A percentile compares a stretch with the other conserved stretches of the same genome.
These are phyloP conservation scores for Tetragnatha montana DNA, from an alignment of 2,888 invertebrate genomes.

Conservation along the genomic window DNA sequence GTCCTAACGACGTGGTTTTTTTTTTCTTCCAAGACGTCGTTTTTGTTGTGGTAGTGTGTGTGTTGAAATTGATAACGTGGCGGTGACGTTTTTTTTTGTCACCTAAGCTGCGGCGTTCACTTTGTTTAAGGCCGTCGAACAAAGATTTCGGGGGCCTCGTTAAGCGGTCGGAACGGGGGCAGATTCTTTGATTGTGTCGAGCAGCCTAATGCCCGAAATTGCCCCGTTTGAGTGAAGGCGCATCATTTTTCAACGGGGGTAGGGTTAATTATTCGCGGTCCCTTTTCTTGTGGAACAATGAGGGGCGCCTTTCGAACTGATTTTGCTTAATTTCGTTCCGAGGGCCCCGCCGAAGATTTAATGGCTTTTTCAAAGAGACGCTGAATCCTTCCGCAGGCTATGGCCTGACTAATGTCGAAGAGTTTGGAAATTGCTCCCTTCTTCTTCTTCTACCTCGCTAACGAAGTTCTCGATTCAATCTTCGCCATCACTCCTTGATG, in stretches of 20 bases:
- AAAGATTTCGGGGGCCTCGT: constrained; percentile 47
- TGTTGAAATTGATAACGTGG: constrained; percentile 58
- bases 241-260: constrained; percentile 50
- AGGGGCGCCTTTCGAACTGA: constrained; percentile 19
- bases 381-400: not conserved
- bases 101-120: constrained; percentile 2
- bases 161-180: constrained; percentile 40
- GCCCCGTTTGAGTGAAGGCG: constrained; percentile 10
- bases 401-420: not conserved
- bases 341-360: not conserved
- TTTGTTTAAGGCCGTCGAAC: constrained; percentile 57
- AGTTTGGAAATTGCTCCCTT: not conserved
- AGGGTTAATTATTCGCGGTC: constrained; percentile 53
- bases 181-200: constrained; percentile 60
- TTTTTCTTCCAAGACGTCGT: not conserved
- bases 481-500: not conserved
- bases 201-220: constrained; percentile 43
- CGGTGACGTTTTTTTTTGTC: constrained; percentile 51
- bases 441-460: not conserved
- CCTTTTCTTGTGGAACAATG: constrained; percentile 13
- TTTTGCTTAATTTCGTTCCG: constrained; percentile 3
- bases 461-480: not conserved
- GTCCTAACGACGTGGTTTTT: constrained; percentile 55
- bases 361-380: not conserved
- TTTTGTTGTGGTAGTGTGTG: too few relatives aligned